These are phyloP conservation scores for Eudorcas thomsonii DNA, from an alignment of 2,113 vertebrate genomes.

Conservation along the genomic window DNA sequence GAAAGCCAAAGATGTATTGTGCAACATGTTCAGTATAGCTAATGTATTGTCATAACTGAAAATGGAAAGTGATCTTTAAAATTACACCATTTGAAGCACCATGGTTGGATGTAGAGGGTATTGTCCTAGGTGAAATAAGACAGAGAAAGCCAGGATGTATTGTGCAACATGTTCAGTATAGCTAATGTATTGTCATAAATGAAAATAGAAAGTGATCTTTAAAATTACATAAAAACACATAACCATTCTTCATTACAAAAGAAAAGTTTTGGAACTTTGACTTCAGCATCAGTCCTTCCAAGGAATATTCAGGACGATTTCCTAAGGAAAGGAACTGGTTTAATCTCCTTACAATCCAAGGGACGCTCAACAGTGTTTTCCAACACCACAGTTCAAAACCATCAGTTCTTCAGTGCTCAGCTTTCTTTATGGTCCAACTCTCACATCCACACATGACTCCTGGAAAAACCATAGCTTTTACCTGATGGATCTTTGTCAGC, in stretches of 20 bases:
- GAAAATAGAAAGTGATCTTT: not conserved
- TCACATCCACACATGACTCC: not conserved
- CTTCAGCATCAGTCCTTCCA: not conserved
- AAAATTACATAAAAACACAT: not conserved
- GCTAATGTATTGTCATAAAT: not conserved
- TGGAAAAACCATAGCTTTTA: not conserved
- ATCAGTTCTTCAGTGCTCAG: not conserved
- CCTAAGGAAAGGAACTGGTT: not conserved
- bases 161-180: not conserved
- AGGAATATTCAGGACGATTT: not conserved
- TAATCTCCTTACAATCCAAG: not conserved
- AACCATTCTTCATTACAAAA: not conserved
- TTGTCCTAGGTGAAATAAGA: not conserved
- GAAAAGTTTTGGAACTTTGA: not conserved
- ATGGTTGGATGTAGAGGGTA: not conserved
- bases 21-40: not conserved
- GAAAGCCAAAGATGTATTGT: not conserved
- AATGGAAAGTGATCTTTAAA: not conserved
- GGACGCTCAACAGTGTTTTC: not conserved
- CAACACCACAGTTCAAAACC: not conserved
- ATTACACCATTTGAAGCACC: not conserved
- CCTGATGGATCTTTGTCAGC: not conserved
- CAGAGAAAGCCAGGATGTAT: not conserved
- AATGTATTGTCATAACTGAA: not conserved
- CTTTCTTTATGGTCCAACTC: not conserved